Evolutionary conservation across 2,113 vertebrate species (phyloP), one percentile per base, ranked within the genome.

Genomic region (Indri indri): DNA sequence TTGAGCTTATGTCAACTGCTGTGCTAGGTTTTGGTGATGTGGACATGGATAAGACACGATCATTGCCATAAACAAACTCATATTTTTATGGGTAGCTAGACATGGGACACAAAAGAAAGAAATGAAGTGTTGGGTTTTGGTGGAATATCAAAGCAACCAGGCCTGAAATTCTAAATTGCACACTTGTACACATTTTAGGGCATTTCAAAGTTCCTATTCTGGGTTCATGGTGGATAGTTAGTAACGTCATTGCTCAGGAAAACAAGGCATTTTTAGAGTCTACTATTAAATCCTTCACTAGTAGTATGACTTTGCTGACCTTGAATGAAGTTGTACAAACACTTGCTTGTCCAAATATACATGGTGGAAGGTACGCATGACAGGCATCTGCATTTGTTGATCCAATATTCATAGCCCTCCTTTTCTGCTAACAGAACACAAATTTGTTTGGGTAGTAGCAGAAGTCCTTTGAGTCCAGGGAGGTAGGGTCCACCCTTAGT

Each of bases 321-420:
- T 84, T 37, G 50, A 82, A 59, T n/a, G 70, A 81, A 87, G 30
- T 5, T 12, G 3, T n/a, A 59, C 11, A 23, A 59, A 52, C 16
- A 17, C 25, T 68, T 76, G 57, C 32, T 77, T 14, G 54, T 11
- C 30, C 20, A 32, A 47, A 37, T 63, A 47, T 25, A 54, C 32
- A 10, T 11, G 8, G 9, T 40, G 20, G 40, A 80, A 86, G 10
- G 34, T 17, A 8, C 2, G 18, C 16, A 4, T 13, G 50, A n/a
- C 5, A 37, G 34, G 34, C 27, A 50, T 63, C 45, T 65, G 30
- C 47, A 30, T 73, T 70, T 95, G 45, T 23, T 73, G 42, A 52
- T 20, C 20, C n/a, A 12, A 6, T 54, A 45, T 54, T 37, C 57
- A 37, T 18, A 13, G 1, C 0, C 5, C 8, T 20, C 5, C 42